Evolutionary conservation across 2,888 invertebrate genomes (phyloP).

Genomic region (Cephus rjabovi): DNA sequence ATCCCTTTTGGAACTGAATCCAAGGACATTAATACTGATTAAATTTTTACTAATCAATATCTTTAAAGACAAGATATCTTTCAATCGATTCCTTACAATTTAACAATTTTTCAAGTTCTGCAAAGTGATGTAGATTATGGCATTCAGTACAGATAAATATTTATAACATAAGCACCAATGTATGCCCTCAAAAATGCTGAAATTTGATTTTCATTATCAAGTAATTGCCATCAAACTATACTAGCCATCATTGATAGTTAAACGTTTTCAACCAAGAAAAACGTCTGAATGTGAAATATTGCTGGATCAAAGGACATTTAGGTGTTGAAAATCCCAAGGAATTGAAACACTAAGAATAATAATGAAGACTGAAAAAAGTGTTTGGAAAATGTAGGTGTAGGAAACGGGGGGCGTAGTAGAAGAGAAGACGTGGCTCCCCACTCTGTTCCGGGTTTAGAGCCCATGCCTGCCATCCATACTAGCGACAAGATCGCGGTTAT

Average conservation of each 20-base stretch:
- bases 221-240: background rate
- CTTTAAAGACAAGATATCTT: background rate
- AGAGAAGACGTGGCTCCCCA: conserved; percentile 35
- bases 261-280: background rate
- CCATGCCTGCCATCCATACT: conserved; percentile 13
- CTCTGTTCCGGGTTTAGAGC: background rate
- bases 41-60: background rate
- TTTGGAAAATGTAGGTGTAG: conserved; percentile 34
- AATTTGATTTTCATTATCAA: background rate
- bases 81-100: background rate
- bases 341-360: background rate
- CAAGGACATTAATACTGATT: background rate
- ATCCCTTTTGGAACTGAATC: background rate
- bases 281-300: background rate
- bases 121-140: background rate
- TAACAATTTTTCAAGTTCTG: background rate
- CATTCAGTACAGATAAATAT: background rate
- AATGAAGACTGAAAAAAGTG: conserved; percentile 20
- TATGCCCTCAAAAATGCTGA: background rate
- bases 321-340: background rate
- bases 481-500: conserved; percentile 24
- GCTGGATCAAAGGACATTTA: background rate
- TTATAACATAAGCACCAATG: background rate
- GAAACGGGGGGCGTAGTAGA: conserved; percentile 32
- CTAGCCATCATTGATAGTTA: background rate